Evolutionary conservation across 1,140 invertebrate species (phyloP).

Genomic region (Drosophila micromelanica): DNA sequence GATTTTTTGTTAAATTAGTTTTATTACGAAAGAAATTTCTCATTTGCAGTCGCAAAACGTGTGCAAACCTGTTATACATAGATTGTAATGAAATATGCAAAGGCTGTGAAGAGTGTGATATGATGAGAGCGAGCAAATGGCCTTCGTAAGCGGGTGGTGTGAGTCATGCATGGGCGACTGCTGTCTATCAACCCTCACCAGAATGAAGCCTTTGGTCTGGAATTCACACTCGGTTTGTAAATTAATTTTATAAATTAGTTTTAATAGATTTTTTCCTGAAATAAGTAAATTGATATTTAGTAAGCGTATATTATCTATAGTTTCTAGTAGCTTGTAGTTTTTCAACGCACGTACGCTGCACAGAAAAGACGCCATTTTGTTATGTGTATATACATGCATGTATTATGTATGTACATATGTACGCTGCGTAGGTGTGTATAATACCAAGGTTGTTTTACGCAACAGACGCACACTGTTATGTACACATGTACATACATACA

Average conservation of each 20-base stretch:
- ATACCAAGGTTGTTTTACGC: conserved; percentile 17
- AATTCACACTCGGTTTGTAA: conserved; percentile 78
- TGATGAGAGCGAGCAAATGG: conserved; percentile 61
- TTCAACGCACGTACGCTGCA: conserved; percentile 6
- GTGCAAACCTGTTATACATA: conserved; percentile 64
- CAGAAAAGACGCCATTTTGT: conserved; percentile 8
- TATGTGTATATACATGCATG: background rate
- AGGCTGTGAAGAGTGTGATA: conserved; percentile 71
- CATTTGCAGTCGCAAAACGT: conserved; percentile 83
- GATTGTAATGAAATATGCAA: conserved; percentile 67
- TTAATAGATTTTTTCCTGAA: conserved; percentile 16
- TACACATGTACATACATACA: background rate
- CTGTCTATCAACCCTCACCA: conserved; percentile 59
- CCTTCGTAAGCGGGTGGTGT: conserved; percentile 59
- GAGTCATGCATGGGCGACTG: conserved; percentile 60
- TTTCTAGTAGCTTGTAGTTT: conserved; percentile 17
- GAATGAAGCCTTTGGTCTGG: conserved; percentile 59
- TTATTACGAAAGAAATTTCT: conserved; percentile 84
- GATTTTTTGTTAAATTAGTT: conserved; percentile 75
- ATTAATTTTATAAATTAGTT: conserved; percentile 57
- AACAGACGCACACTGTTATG: conserved; percentile 11
- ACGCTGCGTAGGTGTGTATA: conserved; percentile 9
- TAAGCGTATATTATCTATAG: background rate
- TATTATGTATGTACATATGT: conserved; percentile 13
- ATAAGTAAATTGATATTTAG: conserved; percentile 33